Percentiles rank a stretch among this genome's conserved stretches.
Conservation (phyloP, 2,113 vertebrate genomes). For the Anarhynchus alexandrinus region DNA sequence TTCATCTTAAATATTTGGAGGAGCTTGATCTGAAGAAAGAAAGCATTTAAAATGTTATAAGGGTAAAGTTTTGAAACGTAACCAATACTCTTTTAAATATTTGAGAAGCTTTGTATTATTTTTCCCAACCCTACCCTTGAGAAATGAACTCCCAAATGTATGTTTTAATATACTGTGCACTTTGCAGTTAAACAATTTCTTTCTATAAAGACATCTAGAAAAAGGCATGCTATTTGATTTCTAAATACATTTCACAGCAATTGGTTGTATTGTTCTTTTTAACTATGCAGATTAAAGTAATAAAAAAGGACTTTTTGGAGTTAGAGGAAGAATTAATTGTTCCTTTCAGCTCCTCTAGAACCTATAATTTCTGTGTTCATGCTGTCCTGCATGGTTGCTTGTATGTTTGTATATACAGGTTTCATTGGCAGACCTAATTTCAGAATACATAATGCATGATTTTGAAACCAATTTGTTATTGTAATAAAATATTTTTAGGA, state of each 20-base stretch:
- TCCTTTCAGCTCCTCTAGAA: slow-evolving; percentile 13
- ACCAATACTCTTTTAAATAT: slow-evolving; percentile 27
- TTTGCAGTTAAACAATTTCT: neutral
- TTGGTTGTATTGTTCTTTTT: slow-evolving; percentile 61
- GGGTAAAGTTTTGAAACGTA: slow-evolving; percentile 33
- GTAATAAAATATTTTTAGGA: slow-evolving; percentile 86
- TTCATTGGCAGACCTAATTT: slow-evolving; percentile 80
- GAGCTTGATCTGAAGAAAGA: neutral
- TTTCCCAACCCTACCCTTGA: slow-evolving; percentile 7
- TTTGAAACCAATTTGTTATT: slow-evolving; percentile 86
- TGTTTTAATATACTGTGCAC: neutral
- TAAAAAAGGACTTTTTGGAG: slow-evolving; percentile 51
- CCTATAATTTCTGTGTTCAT: neutral
- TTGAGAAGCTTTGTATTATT: slow-evolving; percentile 20
- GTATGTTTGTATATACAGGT: slow-evolving; percentile 71
- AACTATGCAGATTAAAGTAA: slow-evolving; percentile 55
- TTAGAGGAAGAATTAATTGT: slow-evolving; percentile 49
- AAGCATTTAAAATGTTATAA: neutral
- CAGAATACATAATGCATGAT: slow-evolving; percentile 84
- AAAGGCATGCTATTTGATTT: neutral
- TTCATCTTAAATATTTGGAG: slow-evolving; percentile 37
- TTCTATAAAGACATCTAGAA: neutral
- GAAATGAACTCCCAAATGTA: neutral
- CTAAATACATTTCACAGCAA: slow-evolving; percentile 18
- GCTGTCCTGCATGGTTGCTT: slow-evolving; percentile 23